Evolutionary conservation across 2,888 invertebrate species (phyloP).

Genomic region (Harpalus rufipes): DNA sequence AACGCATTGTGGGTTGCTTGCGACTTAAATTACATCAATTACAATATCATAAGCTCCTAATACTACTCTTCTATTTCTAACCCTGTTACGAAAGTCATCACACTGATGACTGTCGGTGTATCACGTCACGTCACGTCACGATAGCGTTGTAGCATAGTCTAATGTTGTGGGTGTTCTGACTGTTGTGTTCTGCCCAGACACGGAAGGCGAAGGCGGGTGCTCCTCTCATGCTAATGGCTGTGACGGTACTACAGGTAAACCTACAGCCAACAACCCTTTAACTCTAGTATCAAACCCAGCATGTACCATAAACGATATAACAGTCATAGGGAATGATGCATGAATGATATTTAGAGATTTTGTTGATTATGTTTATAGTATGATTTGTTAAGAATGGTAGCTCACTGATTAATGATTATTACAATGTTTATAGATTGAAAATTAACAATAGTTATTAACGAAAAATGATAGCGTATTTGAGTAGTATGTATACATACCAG

Average conservation of each 20-base stretch:
- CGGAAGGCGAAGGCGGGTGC: constrained; percentile 91
- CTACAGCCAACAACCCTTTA: constrained; percentile 39
- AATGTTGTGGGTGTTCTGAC: constrained; percentile 1
- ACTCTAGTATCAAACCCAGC: not conserved
- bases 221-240: constrained; percentile 95
- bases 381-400: too few relatives aligned
- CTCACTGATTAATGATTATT: too few relatives aligned
- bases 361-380: too few relatives aligned
- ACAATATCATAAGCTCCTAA: too few relatives aligned
- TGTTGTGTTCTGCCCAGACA: constrained; percentile 56
- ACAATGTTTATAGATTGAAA: too few relatives aligned
- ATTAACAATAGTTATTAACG: too few relatives aligned
- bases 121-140: not conserved
- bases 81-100: not conserved
- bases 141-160: not conserved
- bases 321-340: too few relatives aligned
- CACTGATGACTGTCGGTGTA: not conserved
- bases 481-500: too few relatives aligned
- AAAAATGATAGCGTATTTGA: too few relatives aligned
- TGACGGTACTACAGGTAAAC: constrained; percentile 92
- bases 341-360: too few relatives aligned
- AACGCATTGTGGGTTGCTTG: too few relatives aligned
- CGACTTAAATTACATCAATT: too few relatives aligned
- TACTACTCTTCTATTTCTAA: constrained; percentile 45
- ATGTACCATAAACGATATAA: not conserved